These are phyloP conservation scores for Pseudococcus longispinus DNA, from an alignment of 2,888 invertebrate species.

Conservation along the genomic window DNA sequence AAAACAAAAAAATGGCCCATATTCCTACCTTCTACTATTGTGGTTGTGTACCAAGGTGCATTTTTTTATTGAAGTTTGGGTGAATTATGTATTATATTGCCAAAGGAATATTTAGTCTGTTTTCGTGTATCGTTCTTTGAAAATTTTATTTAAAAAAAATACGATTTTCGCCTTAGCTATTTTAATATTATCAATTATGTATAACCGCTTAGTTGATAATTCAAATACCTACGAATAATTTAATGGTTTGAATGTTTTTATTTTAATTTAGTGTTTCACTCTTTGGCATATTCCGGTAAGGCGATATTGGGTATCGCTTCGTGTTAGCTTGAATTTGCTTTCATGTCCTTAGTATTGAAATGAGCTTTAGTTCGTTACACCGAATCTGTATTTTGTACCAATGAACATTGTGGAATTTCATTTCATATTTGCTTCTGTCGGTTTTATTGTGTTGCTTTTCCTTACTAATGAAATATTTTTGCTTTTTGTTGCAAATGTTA, in stretches of 20 bases:
- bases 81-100: too few relatives aligned
- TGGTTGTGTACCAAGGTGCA: too few relatives aligned
- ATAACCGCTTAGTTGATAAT: not conserved
- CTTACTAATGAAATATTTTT: not conserved
- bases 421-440: not conserved
- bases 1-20: too few relatives aligned
- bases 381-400: not conserved
- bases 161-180: not conserved
- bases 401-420: not conserved
- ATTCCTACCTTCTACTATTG: too few relatives aligned
- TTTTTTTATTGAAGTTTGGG: too few relatives aligned
- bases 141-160: not conserved
- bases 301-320: conserved; percentile 10
- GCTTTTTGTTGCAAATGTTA: conserved; percentile 22
- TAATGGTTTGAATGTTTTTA: conserved; percentile 37
- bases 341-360: not conserved
- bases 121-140: not conserved
- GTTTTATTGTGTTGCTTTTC: not conserved
- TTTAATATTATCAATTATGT: not conserved
- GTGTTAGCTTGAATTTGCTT: not conserved
- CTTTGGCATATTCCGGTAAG: conserved; percentile 96
- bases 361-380: not conserved
- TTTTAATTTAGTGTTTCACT: conserved; percentile 74
- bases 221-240: not conserved
- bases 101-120: too few relatives aligned